phyloP scores from a whole-genome alignment of 2,888 invertebrate genomes.

The Galerucella pusilla region DNA sequence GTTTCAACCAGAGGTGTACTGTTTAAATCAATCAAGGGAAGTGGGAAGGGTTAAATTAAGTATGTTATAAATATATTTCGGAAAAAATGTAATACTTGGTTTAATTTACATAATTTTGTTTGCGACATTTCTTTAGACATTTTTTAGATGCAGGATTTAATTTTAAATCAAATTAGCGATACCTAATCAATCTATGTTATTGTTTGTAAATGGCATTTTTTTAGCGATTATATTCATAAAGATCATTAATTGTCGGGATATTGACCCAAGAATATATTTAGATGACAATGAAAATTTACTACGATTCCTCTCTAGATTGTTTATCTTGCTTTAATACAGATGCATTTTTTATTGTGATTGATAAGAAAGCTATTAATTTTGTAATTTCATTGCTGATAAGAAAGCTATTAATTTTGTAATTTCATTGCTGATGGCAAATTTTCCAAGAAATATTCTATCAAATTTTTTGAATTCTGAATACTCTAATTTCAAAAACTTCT shows the following conservation, averaged over 20 bases:
- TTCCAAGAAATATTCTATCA: too few species aligned
- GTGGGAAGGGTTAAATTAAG: too few species aligned
- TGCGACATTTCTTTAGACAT: background rate
- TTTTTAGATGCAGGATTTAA: background rate
- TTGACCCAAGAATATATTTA: constrained; percentile 15
- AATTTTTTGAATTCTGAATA: too few species aligned
- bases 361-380: background rate
- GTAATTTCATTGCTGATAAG: background rate
- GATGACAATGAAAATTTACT: constrained; percentile 10
- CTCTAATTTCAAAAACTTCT: too few species aligned
- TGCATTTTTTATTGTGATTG: background rate
- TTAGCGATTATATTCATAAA: background rate
- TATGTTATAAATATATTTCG: too few species aligned
- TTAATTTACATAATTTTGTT: too few species aligned
- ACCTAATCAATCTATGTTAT: background rate
- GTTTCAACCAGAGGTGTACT: background rate
- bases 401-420: background rate
- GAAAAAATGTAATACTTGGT: too few species aligned
- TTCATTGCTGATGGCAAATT: background rate
- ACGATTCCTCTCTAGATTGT: background rate
- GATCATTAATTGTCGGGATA: background rate
- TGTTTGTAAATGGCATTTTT: background rate
- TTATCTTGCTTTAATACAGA: background rate
- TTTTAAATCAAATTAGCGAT: background rate
- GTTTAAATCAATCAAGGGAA: background rate